Evolutionary conservation across 2,888 invertebrate species (phyloP), one percentile per base, ranked within the genome.

Genomic region (Caenorhabditis wallacei): DNA sequence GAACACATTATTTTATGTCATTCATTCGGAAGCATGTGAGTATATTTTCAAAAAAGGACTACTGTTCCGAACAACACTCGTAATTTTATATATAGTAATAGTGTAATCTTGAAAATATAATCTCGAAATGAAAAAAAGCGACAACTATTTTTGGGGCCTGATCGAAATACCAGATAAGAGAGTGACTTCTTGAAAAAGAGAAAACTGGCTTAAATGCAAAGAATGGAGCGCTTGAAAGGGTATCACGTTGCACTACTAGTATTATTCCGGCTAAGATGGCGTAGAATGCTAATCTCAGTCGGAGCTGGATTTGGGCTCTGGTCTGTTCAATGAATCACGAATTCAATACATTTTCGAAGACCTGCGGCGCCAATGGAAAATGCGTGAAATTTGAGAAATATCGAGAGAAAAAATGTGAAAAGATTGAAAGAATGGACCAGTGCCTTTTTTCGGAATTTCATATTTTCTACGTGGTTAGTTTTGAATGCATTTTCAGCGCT

Each of bases 301-400:
- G 13, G 16, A 24, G 37, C 54, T 66, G 46, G n/a, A 7, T 22
- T 57, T 37, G 18, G n/a, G 61, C 22, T 61, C 35, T 24, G 64
- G 7, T 57, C 7, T 13, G 24, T 22, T 20, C n/a, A 54, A 46
- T 26, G 56, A 57, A 68, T 63, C 63, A 53, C 8, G 37, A 78
- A 69, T 78, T 69, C 78, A 78, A 78, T 78, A 69, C 78, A 78
- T 70, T 63, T 69, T 24, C 30, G 20, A 68, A 53, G 13, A 37
- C 26, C 18, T 18, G 18, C 8, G 16, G 11, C 53, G 11, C 24
- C 26, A 3, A 48, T 24, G 54, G 54, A 30, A 46, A 56, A 54
- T 63, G 70, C 43, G 63, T 66, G 71, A 70, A 71, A 79, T 70
- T 57, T 51, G 57, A 71, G 71, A 79, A 63, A 66, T 54, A 40